Base-by-base conservation (phyloP, 1,140 invertebrate species). In the Brachionus manjavacas region DNA sequence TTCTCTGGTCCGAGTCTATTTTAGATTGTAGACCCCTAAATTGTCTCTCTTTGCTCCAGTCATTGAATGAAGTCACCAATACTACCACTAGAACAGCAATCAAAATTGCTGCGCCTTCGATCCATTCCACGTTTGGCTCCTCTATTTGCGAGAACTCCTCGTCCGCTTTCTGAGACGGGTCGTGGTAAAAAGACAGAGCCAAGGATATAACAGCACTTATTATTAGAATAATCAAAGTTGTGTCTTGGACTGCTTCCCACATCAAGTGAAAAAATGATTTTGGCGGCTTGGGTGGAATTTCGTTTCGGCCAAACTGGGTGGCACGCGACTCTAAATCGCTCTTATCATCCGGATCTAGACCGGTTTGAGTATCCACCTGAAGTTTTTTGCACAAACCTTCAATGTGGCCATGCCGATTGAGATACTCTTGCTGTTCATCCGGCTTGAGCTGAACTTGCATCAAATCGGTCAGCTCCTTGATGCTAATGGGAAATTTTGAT, bases 211-310 rank as follows among this genome's bases (percentile, higher is more conserved):
- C 80, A 83, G 88, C 88, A 85, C 88, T 88, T 39, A 89, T 86
- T 84, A 90, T 87, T 76, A 92, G 86, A 91, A 99, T 99, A 90
- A 99, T 97, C 87, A 99, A 93, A 84, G 97, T 99, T 86, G 98
- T 95, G 92, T 99, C 97, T 91, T 99, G 97, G 89, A 99, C 92
- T 85, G 97, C 97, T 92, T 99, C 97, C 96, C 96, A 99, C 87
- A 99, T 96, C 91, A 99, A 92, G 87, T 94, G 94, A 88, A 98
- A 92, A 93, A 99, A 99, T 86, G 96, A 96, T 93, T 99, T 99
- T 87, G 97, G 95, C 88, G 96, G 96, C 92, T 98, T 98, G 85
- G 97, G 96, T 89, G 97, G 97, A 92, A 99, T 99, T 89, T 94
- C 92, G 91, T 99, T 99, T 86, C 95, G 95, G 88, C 97, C 97